Conservation (phyloP, 2,113 vertebrate species). For the Colinus virginianus region DNA sequence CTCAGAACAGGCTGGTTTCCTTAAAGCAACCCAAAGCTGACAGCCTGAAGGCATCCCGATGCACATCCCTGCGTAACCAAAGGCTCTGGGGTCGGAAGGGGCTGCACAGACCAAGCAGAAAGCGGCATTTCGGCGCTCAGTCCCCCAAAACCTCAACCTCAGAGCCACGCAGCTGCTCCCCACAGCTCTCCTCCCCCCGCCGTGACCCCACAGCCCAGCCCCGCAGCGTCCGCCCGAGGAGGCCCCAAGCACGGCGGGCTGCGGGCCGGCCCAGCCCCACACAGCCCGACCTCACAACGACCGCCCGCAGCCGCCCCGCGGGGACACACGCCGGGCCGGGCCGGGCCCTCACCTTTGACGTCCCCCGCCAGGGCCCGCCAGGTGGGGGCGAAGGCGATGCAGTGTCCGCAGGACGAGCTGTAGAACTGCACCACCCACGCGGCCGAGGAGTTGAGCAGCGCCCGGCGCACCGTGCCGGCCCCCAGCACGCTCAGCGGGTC, state of each 20-base stretch:
- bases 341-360: constrained; percentile 84
- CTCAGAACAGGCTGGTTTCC: not conserved
- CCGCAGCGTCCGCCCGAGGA: not conserved
- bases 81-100: not conserved
- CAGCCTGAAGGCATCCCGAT: accelerated
- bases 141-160: not conserved
- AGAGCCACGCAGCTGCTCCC: accelerated
- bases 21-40: not conserved
- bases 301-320: too few relatives aligned
- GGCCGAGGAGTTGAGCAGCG: constrained; percentile 84
- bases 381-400: constrained; percentile 91
- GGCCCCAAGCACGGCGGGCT: too few relatives aligned
- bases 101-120: not conserved
- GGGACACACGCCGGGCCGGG: not conserved
- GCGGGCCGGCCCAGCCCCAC: not conserved
- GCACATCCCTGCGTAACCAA: too few relatives aligned
- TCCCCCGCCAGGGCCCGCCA: constrained; percentile 91
- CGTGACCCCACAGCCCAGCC: too few relatives aligned
- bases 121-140: not conserved
- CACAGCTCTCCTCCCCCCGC: not conserved
- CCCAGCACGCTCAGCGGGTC: constrained; percentile 87
- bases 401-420: constrained; percentile 96
- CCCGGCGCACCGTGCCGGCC: constrained; percentile 76
- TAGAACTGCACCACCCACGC: constrained; percentile 96
- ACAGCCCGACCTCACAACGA: too few relatives aligned